A percentile compares a stretch with the other conserved stretches of the same genome.
phyloP scores from a whole-genome alignment of 1,140 invertebrate species.

The Hycleus cichorii region DNA sequence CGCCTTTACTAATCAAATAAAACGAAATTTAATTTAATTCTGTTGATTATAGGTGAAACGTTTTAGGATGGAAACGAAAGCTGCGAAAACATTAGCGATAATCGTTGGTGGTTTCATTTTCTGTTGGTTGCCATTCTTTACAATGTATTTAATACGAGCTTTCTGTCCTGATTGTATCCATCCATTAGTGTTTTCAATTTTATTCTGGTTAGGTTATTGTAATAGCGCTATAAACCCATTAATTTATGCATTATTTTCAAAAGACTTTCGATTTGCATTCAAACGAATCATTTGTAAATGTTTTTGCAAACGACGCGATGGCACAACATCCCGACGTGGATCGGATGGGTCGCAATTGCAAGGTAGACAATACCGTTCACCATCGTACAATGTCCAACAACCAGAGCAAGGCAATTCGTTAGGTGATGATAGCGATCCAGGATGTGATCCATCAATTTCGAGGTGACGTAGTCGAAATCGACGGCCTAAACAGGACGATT shows the following conservation, averaged over 20 bases:
- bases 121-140: conserved; percentile 95
- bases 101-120: conserved; percentile 90
- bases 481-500: too few relatives aligned
- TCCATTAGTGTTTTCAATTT: conserved; percentile 75
- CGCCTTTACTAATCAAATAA: not conserved
- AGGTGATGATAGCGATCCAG: conserved; percentile 48
- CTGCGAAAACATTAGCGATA: conserved; percentile 87
- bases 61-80: conserved; percentile 87
- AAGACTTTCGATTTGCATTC: conserved; percentile 88
- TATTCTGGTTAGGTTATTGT: conserved; percentile 96
- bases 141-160: conserved; percentile 78
- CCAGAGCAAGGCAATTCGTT: conserved; percentile 39
- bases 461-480: conserved; percentile 46
- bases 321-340: conserved; percentile 47
- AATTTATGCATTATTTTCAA: conserved; percentile 87
- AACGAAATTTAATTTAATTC: conserved; percentile 9
- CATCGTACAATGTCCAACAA: conserved; percentile 43
- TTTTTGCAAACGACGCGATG: conserved; percentile 50
- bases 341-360: conserved; percentile 59
- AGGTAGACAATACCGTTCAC: conserved; percentile 43
- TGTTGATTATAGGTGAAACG: conserved; percentile 49
- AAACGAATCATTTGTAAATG: conserved; percentile 83
- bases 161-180: conserved; percentile 76
- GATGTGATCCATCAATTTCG: conserved; percentile 44
- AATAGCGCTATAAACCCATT: conserved; percentile 92